phyloP scores from a whole-genome alignment of 1,140 invertebrate species.

The Nasonia longicornis region DNA sequence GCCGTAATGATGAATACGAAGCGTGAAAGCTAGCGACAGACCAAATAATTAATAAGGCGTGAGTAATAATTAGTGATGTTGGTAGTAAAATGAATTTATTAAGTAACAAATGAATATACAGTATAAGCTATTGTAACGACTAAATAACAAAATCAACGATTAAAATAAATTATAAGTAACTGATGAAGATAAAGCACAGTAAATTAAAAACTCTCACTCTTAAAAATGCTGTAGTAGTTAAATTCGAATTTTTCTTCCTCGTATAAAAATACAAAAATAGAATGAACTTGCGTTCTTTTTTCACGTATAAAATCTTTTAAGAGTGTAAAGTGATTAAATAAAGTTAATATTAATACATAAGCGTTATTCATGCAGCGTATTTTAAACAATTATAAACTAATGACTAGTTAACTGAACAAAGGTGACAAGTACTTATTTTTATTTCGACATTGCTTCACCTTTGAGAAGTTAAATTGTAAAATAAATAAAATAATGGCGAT shows the following conservation, averaged over 20 bases:
- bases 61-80: slow-evolving; percentile 30
- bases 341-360: slow-evolving; percentile 6
- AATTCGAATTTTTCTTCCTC: not conserved
- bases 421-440: not conserved
- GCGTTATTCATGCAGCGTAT: slow-evolving; percentile 20
- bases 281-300: not conserved
- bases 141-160: not conserved
- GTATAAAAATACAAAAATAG: not conserved
- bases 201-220: not conserved
- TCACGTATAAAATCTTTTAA: not conserved
- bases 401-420: not conserved
- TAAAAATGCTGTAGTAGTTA: not conserved
- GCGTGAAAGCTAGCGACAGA: not conserved
- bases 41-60: slow-evolving; percentile 10
- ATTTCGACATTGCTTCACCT: not conserved
- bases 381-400: not conserved
- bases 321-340: not conserved
- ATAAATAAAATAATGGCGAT: not conserved
- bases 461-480: not conserved
- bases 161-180: not conserved
- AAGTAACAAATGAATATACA: slow-evolving; percentile 27
- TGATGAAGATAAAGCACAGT: slow-evolving; percentile 12
- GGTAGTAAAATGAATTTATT: slow-evolving; percentile 30
- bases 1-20: not conserved
- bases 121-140: not conserved